Conservation (phyloP, 2,797 vertebrate genomes). For the Diceros bicornis region DNA sequence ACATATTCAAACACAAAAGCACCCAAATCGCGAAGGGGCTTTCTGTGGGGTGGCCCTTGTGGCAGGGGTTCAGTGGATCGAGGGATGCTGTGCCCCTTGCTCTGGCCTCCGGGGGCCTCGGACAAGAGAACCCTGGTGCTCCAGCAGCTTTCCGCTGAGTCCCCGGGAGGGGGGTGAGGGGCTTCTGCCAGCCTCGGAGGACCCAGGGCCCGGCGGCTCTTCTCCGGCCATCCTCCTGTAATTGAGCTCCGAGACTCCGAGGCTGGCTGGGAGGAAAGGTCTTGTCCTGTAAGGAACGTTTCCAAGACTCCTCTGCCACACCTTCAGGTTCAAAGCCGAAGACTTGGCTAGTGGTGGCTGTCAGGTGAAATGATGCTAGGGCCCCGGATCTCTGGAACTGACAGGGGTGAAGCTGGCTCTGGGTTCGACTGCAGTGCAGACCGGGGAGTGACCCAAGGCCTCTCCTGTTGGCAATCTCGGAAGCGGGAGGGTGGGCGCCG, state of each 20-base stretch:
- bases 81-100: not conserved
- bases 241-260: not conserved
- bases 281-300: not conserved
- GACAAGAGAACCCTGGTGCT: not conserved
- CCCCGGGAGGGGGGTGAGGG: not conserved
- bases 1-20: slow-evolving; percentile 16
- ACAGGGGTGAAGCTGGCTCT: not conserved
- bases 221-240: not conserved
- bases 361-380: not conserved
- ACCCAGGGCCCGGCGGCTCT: not conserved
- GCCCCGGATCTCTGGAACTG: not conserved
- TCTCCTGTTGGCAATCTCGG: not conserved
- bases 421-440: not conserved
- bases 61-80: not conserved
- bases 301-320: not conserved
- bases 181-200: not conserved
- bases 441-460: not conserved
- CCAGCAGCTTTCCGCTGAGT: not conserved
- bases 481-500: not conserved
- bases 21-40: not conserved
- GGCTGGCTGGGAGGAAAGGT: not conserved
- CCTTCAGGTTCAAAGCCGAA: not conserved
- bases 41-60: not conserved
- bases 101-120: not conserved
- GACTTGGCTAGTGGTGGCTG: not conserved